Evolutionary conservation across 2,888 invertebrate genomes (phyloP).

Genomic region (Rosalia funebris): DNA sequence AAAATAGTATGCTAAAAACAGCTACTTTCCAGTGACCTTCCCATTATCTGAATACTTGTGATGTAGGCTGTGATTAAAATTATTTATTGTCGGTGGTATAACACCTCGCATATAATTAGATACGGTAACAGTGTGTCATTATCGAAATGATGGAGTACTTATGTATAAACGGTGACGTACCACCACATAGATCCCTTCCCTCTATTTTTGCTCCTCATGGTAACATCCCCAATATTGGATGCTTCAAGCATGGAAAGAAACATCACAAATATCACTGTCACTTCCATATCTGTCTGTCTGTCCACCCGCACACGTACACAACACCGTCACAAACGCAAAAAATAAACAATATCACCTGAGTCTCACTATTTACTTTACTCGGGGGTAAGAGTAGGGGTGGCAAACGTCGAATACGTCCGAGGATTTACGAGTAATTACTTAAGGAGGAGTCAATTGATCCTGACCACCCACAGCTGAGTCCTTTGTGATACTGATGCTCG

Average conservation of each 20-base stretch:
- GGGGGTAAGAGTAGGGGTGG: constrained; percentile 60
- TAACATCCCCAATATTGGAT: constrained; percentile 54
- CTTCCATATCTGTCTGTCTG: constrained; percentile 45
- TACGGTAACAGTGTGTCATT: neutral
- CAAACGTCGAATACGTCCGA: constrained; percentile 55
- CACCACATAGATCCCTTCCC: constrained; percentile 94
- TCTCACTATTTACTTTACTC: constrained; percentile 60
- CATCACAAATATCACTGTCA: constrained; percentile 53
- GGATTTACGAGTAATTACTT: constrained; percentile 51
- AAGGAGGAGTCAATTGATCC: constrained; percentile 58
- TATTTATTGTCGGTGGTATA: no score
- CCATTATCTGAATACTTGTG: no score
- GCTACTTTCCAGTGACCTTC: no score
- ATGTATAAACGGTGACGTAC: constrained; percentile 67
- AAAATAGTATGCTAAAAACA: no score
- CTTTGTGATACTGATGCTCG: constrained; percentile 57
- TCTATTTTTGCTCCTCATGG: constrained; percentile 69
- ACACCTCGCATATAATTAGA: constrained; percentile 4
- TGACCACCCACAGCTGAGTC: constrained; percentile 62
- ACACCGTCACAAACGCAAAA: constrained; percentile 60
- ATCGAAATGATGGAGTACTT: constrained; percentile 2
- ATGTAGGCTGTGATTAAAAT: no score
- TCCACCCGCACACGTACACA: constrained; percentile 56
- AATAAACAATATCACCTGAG: constrained; percentile 64
- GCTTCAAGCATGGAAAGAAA: constrained; percentile 43